Conservation (phyloP, 1,140 invertebrate genomes). For the Dendrolimus kikuchii region DNA sequence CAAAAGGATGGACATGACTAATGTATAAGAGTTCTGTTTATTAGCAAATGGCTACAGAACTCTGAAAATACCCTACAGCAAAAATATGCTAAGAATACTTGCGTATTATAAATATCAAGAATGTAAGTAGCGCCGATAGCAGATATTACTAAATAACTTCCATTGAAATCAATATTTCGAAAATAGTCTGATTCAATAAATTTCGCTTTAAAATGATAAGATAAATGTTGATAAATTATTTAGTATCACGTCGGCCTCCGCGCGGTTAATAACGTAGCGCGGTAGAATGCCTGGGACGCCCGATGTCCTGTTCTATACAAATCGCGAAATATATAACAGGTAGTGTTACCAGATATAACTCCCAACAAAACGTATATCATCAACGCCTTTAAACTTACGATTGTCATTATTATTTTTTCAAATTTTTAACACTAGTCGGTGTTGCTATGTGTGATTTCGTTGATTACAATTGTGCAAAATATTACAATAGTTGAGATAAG, state of each 20-base stretch:
- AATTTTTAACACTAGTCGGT: too few relatives aligned
- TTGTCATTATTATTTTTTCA: too few relatives aligned
- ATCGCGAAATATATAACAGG: constrained; percentile 26
- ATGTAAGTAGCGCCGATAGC: neutral
- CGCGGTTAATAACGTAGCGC: neutral
- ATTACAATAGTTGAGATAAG: too few relatives aligned
- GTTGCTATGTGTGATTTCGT: too few relatives aligned
- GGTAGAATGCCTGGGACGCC: constrained; percentile 18
- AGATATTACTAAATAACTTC: neutral
- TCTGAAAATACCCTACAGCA: too few relatives aligned
- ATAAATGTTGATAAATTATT: constrained; percentile 22
- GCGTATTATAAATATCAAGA: neutral
- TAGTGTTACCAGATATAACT: neutral
- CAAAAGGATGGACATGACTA: too few relatives aligned
- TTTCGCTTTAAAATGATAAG: constrained; percentile 26
- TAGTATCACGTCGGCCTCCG: constrained; percentile 2
- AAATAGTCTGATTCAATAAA: constrained; percentile 3
- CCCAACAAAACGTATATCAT: too few relatives aligned
- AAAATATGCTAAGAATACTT: too few relatives aligned
- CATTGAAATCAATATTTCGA: neutral
- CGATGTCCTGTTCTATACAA: constrained; percentile 33
- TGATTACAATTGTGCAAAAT: too few relatives aligned
- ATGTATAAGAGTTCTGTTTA: too few relatives aligned
- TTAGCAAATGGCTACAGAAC: too few relatives aligned
- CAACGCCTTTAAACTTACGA: too few relatives aligned